Percentiles rank a stretch among this genome's conserved stretches.
These are phyloP conservation scores for Cyclopterus lumpus DNA, from an alignment of 2,797 vertebrate species.

Conservation along the genomic window DNA sequence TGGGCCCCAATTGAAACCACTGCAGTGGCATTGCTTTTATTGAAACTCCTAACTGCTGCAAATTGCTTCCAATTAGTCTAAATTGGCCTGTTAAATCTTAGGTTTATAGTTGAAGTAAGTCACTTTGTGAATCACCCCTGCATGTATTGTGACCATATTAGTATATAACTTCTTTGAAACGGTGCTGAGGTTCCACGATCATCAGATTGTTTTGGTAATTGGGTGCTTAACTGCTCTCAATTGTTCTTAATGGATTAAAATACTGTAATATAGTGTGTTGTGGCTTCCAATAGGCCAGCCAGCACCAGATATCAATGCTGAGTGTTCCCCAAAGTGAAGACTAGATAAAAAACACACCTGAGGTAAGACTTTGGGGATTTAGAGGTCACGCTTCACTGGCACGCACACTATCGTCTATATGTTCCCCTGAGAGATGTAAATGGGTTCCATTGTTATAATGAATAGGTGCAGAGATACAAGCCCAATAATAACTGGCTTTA, in stretches of 20 bases:
- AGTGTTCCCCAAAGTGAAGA: constrained; percentile 34
- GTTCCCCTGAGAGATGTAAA: constrained; percentile 55
- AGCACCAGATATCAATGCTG: constrained; percentile 25
- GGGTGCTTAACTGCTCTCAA: constrained; percentile 62
- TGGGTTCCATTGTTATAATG: constrained; percentile 62
- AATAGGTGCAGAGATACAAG: constrained; percentile 55
- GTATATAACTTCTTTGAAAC: constrained; percentile 33
- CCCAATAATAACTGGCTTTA: constrained; percentile 50
- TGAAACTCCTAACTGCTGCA: constrained; percentile 60
- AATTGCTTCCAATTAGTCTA: constrained; percentile 77
- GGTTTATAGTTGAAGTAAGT: constrained; percentile 57
- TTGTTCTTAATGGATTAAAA: constrained; percentile 67
- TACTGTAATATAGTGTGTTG: constrained; percentile 62
- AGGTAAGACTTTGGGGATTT: constrained; percentile 35
- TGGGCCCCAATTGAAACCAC: constrained; percentile 18
- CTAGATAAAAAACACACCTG: constrained; percentile 63
- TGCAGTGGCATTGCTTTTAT: constrained; percentile 54
- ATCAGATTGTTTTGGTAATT: constrained; percentile 62
- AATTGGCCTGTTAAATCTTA: constrained; percentile 71
- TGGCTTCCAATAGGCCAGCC: constrained; percentile 28
- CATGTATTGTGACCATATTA: constrained; percentile 42
- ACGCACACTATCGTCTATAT: constrained; percentile 38
- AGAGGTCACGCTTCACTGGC: constrained; percentile 50
- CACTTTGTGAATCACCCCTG: constrained; percentile 43
- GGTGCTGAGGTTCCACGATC: constrained; percentile 37